Conservation (phyloP, 2,888 invertebrate genomes). For the Synanthedon vespiformis region DNA sequence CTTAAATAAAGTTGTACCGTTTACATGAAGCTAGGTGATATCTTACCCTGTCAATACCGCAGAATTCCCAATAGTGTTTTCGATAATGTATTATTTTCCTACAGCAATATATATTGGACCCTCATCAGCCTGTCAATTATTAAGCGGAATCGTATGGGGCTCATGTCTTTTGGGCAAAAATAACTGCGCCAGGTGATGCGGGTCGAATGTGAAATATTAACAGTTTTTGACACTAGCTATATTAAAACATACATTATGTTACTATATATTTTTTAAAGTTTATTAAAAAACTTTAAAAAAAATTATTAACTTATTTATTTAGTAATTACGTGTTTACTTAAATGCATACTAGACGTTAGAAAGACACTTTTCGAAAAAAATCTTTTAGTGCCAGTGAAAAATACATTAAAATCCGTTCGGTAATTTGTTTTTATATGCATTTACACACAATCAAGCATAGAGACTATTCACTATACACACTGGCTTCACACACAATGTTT, state of each 20-base stretch:
- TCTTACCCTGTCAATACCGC: neutral
- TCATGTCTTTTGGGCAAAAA: slow-evolving; percentile 1
- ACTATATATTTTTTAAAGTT: too few species aligned
- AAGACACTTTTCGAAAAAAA: too few species aligned
- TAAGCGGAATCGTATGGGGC: slow-evolving; percentile 5
- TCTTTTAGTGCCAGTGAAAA: too few species aligned
- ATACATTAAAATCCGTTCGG: too few species aligned
- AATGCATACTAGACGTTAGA: too few species aligned
- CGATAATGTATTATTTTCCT: neutral
- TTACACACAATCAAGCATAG: too few species aligned
- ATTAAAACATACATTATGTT: neutral
- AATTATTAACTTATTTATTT: too few species aligned
- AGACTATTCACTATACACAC: too few species aligned
- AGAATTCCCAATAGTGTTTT: neutral
- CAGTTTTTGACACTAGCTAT: slow-evolving; percentile 4
- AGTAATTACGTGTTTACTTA: too few species aligned
- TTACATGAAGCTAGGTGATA: neutral
- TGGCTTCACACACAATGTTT: neutral
- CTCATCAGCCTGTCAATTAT: slow-evolving; percentile 58
- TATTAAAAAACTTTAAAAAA: too few species aligned
- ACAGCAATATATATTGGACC: slow-evolving; percentile 20
- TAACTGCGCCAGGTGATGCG: slow-evolving; percentile 21
- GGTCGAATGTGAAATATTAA: slow-evolving; percentile 13
- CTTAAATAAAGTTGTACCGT: too few species aligned
- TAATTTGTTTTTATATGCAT: too few species aligned